These are phyloP conservation scores for Hippocampus guttulatus DNA, from an alignment of 2,113 vertebrate genomes.

Conservation along the genomic window DNA sequence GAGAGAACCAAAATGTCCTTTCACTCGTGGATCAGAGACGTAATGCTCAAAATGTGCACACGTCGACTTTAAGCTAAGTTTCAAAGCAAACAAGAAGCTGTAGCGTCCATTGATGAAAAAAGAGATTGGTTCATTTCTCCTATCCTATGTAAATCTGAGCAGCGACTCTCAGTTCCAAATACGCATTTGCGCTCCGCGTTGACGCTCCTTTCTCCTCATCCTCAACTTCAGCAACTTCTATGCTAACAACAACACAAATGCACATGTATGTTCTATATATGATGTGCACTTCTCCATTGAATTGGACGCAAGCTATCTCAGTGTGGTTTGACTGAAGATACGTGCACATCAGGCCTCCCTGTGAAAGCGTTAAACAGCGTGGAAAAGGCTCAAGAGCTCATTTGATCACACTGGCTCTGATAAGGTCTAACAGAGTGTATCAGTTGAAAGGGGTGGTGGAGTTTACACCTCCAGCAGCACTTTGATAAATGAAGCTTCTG, in stretches of 20 bases:
- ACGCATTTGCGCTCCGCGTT: too few species aligned
- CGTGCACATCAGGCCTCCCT: conserved; percentile 76
- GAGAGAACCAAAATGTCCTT: too few species aligned
- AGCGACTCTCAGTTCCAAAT: too few species aligned
- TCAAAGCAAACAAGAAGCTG: too few species aligned
- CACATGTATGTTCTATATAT: background rate
- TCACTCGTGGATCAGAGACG: too few species aligned
- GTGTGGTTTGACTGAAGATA: background rate
- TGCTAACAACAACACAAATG: background rate
- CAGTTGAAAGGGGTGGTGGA: conserved; percentile 80
- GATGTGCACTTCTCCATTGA: background rate
- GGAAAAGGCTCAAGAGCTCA: conserved; percentile 78
- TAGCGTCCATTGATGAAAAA: too few species aligned
- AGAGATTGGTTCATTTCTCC: too few species aligned
- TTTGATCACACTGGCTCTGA: conserved; percentile 78
- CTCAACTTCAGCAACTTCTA: too few species aligned
- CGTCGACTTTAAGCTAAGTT: too few species aligned
- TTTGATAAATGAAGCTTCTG: conserved; percentile 72
- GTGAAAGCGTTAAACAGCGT: conserved; percentile 82
- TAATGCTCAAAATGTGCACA: too few species aligned
- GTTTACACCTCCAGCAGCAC: conserved; percentile 76
- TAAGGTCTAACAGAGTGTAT: conserved; percentile 87
- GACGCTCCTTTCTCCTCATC: too few species aligned
- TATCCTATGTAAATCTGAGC: too few species aligned
- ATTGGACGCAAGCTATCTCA: background rate